Conservation (phyloP, 2,113 vertebrate species). For the Andinoacara biseriatus region DNA sequence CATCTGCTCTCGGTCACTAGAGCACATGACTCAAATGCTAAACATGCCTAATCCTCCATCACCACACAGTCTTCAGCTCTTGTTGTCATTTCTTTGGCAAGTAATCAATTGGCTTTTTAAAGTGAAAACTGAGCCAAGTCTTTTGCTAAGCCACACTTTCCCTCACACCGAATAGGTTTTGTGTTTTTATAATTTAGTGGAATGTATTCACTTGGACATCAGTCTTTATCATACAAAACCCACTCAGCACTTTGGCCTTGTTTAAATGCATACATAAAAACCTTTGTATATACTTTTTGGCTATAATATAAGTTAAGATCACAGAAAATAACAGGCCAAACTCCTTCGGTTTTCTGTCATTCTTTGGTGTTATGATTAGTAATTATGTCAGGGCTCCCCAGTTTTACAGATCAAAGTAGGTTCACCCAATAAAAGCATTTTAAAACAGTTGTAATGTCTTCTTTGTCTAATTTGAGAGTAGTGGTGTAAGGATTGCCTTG, state of each 20-base stretch:
- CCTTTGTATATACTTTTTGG: not conserved
- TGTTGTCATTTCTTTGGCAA: slow-evolving; percentile 41
- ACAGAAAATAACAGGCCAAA: not conserved
- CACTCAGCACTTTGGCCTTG: not conserved
- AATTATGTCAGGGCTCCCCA: not conserved
- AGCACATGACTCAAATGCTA: slow-evolving; percentile 70
- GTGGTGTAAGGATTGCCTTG: not conserved
- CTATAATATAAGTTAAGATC: slow-evolving; percentile 7
- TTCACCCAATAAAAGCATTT: not conserved
- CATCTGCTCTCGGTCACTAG: slow-evolving; percentile 55
- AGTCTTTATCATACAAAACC: not conserved
- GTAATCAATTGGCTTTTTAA: slow-evolving; percentile 37
- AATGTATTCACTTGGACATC: not conserved
- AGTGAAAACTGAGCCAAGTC: not conserved
- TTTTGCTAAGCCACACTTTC: not conserved
- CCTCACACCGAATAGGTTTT: not conserved
- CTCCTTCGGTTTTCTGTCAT: not conserved
- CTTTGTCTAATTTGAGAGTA: not conserved
- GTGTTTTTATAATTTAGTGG: not conserved
- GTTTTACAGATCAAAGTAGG: not conserved
- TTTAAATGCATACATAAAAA: not conserved
- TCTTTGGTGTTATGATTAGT: not conserved
- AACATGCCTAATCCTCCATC: slow-evolving; percentile 66
- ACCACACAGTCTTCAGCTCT: slow-evolving; percentile 25
- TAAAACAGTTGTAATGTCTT: not conserved